Base-by-base conservation (phyloP, 2,797 vertebrate species). In the Hirundo rustica region DNA sequence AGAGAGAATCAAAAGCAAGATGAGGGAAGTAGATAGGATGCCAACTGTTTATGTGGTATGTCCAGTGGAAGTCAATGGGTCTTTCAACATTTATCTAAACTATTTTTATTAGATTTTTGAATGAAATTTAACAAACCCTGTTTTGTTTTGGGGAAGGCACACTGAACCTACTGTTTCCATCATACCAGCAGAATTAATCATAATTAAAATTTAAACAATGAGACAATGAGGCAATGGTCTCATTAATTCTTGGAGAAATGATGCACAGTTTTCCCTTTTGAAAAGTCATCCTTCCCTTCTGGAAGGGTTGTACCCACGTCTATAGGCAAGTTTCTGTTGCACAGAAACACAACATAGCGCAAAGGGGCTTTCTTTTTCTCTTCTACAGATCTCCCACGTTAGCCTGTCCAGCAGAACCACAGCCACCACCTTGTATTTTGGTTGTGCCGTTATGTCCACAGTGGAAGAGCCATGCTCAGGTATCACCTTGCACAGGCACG, bases 1-100 rank as follows among this genome's bases (percentile, higher is more conserved):
- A 93, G 36, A 88, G 75, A 82, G 18, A 95, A 97, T 93, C 95
- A 92, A 96, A 96, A 95, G 72, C 65, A 97, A 97, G 94, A 96
- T 96, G 60, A 95, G 40, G 73, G 66, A 68, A 94, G 54, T 23
- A 96, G 90, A 94, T 82, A 91, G 76, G 86, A 97, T 47, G 42
- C 54, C 91, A 96, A 66, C 96, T 95, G 94, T 57, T 96, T 92
- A 40, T 74, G 61, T 82, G 67, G 20, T 83, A 83, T 60, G 54
- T 66, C 79, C 1, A 0, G 29, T 62, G 79, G 57, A 97, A 96
- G 58, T 54, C 76, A 94, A 29, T 70, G 30, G 25, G 40, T 82
- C 65, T 93, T 77, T 89, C 93, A 85, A 64, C n/a, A 67, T 32
- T 38, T n/a, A n/a, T 38, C 40, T 74, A 54, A 93, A 77, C 45